Percentiles rank a stretch among this genome's conserved stretches.
These are phyloP conservation scores for Bilobella aurantiaca DNA, from an alignment of 1,140 invertebrate genomes.

Conservation along the genomic window DNA sequence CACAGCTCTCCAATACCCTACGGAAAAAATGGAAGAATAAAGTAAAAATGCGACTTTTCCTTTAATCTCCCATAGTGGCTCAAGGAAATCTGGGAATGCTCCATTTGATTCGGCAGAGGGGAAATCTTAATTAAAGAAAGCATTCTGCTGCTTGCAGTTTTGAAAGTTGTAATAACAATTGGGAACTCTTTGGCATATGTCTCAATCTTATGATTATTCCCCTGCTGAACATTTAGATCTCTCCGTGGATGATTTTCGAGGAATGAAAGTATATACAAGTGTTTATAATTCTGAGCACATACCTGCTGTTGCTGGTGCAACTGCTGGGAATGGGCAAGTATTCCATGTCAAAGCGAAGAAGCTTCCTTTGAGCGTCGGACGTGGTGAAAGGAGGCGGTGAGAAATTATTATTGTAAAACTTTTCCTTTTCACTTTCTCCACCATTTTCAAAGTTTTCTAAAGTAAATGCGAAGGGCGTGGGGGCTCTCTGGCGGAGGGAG, in stretches of 20 bases:
- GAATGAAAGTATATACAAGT: no score
- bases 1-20: no score
- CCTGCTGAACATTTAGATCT: not conserved
- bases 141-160: not conserved
- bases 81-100: no score
- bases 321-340: slow-evolving; percentile 3
- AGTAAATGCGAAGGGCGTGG: slow-evolving; percentile 30
- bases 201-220: slow-evolving; percentile 4
- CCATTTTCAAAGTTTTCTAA: slow-evolving; percentile 11
- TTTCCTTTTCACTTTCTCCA: not conserved
- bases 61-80: no score
- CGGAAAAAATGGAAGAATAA: no score
- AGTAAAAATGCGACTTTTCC: no score
- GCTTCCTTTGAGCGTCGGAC: not conserved
- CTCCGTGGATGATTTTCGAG: no score
- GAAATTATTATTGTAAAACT: slow-evolving; percentile 7
- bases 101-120: not conserved
- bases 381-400: not conserved
- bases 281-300: slow-evolving; percentile 12
- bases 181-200: not conserved
- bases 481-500: slow-evolving; percentile 15
- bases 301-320: slow-evolving; percentile 12
- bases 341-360: not conserved
- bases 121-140: slow-evolving; percentile 7
- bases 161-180: not conserved